Base-by-base conservation (phyloP, 1,140 invertebrate genomes). In the Monochamus saltuarius region DNA sequence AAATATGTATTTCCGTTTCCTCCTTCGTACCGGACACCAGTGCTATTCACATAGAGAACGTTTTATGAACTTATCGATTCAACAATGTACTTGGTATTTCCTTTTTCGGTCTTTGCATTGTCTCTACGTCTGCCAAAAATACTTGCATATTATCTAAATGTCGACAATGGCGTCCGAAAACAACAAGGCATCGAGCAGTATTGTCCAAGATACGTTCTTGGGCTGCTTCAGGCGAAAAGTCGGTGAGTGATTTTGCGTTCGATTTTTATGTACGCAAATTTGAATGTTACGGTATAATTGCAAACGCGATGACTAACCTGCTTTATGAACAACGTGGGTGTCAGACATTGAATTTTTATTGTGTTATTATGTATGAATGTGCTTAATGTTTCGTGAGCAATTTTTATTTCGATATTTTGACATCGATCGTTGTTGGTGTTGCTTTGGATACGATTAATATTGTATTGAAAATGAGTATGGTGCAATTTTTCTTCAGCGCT, bases 1-100 rank as follows among this genome's bases (percentile, higher is more conserved):
- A 29, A 29, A 29, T 29, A 29, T 29, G 2, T 29, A 29, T 29
- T 29, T 29, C 22, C 22, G 22, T 29, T 29, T 29, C 22, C 22
- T 29, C 6, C 22, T 6, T 6, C 22, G 6, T 6, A 29, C 22
- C 22, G 22, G 22, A 29, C 22, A 29, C 22, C 22, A 2, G 22
- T 29, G 22, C 19, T 36, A 40, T 54, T 39, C 39, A 35, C 40
- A 35, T 51, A 14, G 29, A 35, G 7, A 22, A 36, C 45, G 22
- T 29, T 29, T n/a, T 29, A 29, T 29, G 22, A 35, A 13, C 19
- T 35, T 51, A 51, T 51, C 39, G 53, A 56, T 56, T 56, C 19
- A 56, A 56, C 53, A 56, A 56, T 51, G 22, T 10, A n/a, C 53
- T 56, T 45, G 22, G 17, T 19, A 42, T 56, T 56, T 56, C 53